Evolutionary conservation across 2,797 vertebrate species (phyloP), one percentile per base, ranked within the genome.

Genomic region (Sus cebifrons): DNA sequence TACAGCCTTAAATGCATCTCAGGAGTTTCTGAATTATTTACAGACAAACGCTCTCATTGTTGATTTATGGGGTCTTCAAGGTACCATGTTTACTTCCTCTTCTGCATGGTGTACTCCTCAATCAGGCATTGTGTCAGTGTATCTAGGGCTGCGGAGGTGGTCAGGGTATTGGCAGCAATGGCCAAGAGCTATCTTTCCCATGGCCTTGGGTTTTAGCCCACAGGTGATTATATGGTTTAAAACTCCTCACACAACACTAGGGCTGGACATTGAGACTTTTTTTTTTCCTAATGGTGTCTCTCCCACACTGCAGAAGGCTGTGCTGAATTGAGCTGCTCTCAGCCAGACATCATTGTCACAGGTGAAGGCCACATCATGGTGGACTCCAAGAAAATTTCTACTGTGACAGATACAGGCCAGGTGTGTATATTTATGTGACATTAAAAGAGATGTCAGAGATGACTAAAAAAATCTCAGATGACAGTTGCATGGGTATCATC

Each of bases 1-100:
- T 91, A 96, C 99, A 68, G 98, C 99, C 58, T 95, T 98, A 77
- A 98, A 98, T 58, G 98, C 98, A 4, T 99, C 99, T 68, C 98
- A 98, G 56, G 97, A 97, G 23, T 99, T 99, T 96, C 98, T 99
- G 36, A 98, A 98, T 93, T 99, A 99, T 98, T 98, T 99, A 91
- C 99, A 99, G 98, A 99, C 98, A 97, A 99, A 99, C 11, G 99
- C 99, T 29, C 98, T 99, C 17, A 98, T 99, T 91, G 98, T 99
- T 97, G 99, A 99, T 94, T 98, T 99, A 58, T 99, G 99, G 99
- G 99, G 99, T 6, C 99, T 99, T 85, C 99, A 99, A 98, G 99
- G 99, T 99, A 98, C 91, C 27, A 13, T 11, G 36, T 25, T 96
- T 29, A 36, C 58, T 40, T 40, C 49, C 54, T 49, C 77, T 91